Evolutionary conservation across 2,888 invertebrate genomes (phyloP).

Genomic region (Halictus quadricinctus): DNA sequence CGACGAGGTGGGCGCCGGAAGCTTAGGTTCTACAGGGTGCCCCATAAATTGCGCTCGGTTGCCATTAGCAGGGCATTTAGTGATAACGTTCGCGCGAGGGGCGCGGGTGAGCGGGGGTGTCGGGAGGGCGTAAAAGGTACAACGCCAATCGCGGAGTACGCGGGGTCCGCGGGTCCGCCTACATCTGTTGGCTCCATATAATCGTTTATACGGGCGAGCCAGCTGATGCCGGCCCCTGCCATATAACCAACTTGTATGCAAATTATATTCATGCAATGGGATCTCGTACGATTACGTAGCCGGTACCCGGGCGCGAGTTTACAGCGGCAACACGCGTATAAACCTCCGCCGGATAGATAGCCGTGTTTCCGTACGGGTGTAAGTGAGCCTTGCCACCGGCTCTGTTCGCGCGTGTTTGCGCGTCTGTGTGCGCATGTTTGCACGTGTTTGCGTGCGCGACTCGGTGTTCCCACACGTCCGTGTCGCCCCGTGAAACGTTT

Average conservation of each 20-base stretch:
- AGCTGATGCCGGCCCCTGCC: conserved; percentile 80
- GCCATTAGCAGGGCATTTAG: conserved; percentile 77
- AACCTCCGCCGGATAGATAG: conserved; percentile 80
- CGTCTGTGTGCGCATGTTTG: not conserved
- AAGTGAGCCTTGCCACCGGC: conserved; percentile 59
- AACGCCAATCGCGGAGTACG: conserved; percentile 68
- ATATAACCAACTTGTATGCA: conserved; percentile 82
- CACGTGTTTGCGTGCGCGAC: not conserved
- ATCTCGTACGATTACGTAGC: conserved; percentile 80
- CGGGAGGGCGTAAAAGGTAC: conserved; percentile 66
- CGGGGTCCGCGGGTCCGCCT: conserved; percentile 76
- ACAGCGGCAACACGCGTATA: conserved; percentile 82
- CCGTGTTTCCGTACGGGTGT: conserved; percentile 76
- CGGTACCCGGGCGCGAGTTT: conserved; percentile 79
- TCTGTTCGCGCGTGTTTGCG: not conserved
- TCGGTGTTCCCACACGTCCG: conserved; percentile 15
- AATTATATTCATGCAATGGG: conserved; percentile 82
- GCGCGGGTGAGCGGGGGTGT: conserved; percentile 3
- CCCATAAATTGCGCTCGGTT: conserved; percentile 73
- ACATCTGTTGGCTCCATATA: conserved; percentile 82
- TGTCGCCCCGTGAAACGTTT: conserved; percentile 2
- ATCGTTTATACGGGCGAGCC: conserved; percentile 82
- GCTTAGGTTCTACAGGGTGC: conserved; percentile 11
- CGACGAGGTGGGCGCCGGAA: not conserved
- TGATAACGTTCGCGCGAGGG: conserved; percentile 70